Conservation (phyloP, 2,797 vertebrate species). For the Poeciliopsis infans region DNA sequence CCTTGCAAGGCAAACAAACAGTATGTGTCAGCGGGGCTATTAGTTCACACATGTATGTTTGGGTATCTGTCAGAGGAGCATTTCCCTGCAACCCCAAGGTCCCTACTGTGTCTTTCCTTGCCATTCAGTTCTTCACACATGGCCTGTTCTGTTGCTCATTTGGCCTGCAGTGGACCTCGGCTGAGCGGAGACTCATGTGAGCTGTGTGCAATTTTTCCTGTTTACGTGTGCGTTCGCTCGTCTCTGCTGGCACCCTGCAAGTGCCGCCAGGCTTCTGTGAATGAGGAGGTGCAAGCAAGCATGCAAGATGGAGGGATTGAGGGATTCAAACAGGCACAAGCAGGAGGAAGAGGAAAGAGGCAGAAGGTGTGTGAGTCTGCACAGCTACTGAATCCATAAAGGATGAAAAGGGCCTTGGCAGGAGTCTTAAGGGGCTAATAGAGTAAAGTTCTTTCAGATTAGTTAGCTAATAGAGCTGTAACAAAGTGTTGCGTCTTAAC, state of each 20-base stretch:
- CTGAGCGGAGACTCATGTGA: constrained; percentile 5
- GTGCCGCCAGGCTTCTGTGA: constrained; percentile 29
- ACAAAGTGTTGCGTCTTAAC: constrained; percentile 70
- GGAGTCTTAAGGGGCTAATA: constrained; percentile 80
- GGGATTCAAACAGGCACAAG: constrained; percentile 76
- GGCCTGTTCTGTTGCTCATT: constrained; percentile 20
- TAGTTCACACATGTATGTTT: constrained; percentile 39
- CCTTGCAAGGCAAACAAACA: constrained; percentile 29
- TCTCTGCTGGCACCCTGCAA: constrained; percentile 38
- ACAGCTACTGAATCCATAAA: constrained; percentile 78
- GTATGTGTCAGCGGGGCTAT: constrained; percentile 31
- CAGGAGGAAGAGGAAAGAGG: constrained; percentile 42
- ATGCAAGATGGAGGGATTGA: constrained; percentile 72
- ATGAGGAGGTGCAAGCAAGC: constrained; percentile 45
- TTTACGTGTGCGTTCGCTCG: constrained; percentile 4
- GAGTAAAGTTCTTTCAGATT: constrained; percentile 81
- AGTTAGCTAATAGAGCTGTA: constrained; percentile 83
- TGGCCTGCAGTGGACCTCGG: constrained; percentile 8
- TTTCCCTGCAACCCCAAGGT: constrained; percentile 36
- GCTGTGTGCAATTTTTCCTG: constrained; percentile 9
- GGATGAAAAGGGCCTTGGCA: constrained; percentile 79
- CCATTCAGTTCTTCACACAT: constrained; percentile 38
- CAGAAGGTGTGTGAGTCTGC: constrained; percentile 41
- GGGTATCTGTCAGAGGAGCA: constrained; percentile 34
- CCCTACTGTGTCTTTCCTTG: constrained; percentile 27